Evolutionary conservation across 2,797 vertebrate genomes (phyloP).

Genomic region (Tarsius wallacei): DNA sequence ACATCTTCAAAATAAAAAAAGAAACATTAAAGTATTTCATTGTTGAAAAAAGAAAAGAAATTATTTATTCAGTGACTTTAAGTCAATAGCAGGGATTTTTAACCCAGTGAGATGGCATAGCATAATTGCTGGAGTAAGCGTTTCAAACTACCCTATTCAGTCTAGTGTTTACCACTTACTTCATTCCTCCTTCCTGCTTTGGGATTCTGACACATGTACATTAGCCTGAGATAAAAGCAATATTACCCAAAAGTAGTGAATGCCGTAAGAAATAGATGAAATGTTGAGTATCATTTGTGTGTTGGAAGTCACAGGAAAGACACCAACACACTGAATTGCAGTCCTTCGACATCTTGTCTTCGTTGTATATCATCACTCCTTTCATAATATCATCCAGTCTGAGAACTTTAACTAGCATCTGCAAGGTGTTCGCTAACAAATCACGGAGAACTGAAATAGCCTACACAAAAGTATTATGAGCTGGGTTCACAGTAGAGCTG

Average conservation of each 20-base stretch:
- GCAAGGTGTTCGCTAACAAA: neutral
- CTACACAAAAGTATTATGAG: neutral
- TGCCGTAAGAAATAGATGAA: neutral
- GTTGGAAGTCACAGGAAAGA: neutral
- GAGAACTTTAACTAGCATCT: neutral
- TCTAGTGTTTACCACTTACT: neutral
- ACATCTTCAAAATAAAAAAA: no score
- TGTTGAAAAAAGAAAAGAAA: neutral
- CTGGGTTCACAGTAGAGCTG: neutral
- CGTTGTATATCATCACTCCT: neutral
- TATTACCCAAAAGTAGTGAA: neutral
- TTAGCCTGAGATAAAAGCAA: neutral
- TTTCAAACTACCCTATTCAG: neutral
- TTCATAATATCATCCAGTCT: neutral
- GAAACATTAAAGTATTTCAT: no score
- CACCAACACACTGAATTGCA: neutral
- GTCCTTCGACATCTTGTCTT: neutral
- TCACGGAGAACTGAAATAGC: neutral
- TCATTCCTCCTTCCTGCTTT: neutral
- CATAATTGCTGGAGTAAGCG: neutral
- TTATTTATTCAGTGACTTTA: neutral
- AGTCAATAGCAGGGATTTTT: neutral
- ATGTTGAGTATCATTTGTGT: neutral
- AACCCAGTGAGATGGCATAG: neutral
- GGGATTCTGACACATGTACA: conserved; percentile 2